Evolutionary conservation across 2,797 vertebrate species (phyloP), one percentile per base, ranked within the genome.

Genomic region (Phoxinus dragarum): DNA sequence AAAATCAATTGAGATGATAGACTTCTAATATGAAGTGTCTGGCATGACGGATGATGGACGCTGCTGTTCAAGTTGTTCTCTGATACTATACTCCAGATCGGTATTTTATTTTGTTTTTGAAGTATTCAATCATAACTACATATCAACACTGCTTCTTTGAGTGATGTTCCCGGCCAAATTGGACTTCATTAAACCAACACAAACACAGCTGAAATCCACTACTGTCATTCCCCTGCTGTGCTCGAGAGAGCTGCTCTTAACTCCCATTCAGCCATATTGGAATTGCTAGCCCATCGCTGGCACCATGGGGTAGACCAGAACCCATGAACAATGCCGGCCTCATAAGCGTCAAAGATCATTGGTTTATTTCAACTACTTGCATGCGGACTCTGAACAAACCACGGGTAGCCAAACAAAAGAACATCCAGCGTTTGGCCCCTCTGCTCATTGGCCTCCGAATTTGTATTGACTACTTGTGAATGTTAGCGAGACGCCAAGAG

Each of bases 381-480:
- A 89, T 90, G 89, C 89, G 79, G 88, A 88, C 87, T 89, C 87
- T 90, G 89, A 91, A 89, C 87, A 36, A 93, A 90, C 67, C 77
- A 84, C 76, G 87, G 84, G 81, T 82, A 86, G 84, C 87, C 80
- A 88, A 91, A 90, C 88, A 91, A 90, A 71, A 69, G 61, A 87
- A 82, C 78, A 77, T 82, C 40, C 27, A 67, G 69, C 38, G 19
- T 76, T 82, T 79, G 59, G 68, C 34, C 52, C 81, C 71, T 71
- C 23, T 81, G 64, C 84, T 73, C 80, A 79, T 80, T 85, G 88
- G 44, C 40, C 66, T 74, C 77, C 34, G 10, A 68, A 75, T 75
- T 66, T 88, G 82, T 88, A 90, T 90, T 89, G 90, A 89, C 74
- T 84, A 90, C 91, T 92, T 80, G 88, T n/a, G 31, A 73, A 80